Conservation (phyloP, 1,140 invertebrate genomes). For the Dendrolimus kikuchii region DNA sequence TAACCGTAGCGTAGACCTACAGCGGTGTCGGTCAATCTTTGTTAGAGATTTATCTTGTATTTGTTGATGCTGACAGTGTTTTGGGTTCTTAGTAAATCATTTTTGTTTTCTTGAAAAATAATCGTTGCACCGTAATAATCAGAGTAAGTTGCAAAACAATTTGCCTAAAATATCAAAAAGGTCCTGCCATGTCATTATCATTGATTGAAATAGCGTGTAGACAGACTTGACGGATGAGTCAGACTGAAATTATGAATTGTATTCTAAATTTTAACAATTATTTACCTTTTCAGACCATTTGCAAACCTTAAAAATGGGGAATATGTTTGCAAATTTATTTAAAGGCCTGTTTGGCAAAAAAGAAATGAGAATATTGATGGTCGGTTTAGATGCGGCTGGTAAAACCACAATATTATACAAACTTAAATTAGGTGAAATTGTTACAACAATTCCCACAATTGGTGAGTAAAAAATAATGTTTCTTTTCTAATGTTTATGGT, state of each 20-base stretch:
- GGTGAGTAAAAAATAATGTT: constrained; percentile 77
- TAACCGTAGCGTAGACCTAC: constrained; percentile 47
- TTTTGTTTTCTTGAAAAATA: neutral
- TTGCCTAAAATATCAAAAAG: constrained; percentile 28
- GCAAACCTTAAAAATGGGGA: constrained; percentile 81
- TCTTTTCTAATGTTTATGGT: too few relatives aligned
- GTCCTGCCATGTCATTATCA: constrained; percentile 70
- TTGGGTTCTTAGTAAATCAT: constrained; percentile 1
- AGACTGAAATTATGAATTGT: constrained; percentile 31
- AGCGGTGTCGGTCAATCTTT: constrained; percentile 53
- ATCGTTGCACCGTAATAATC: neutral
- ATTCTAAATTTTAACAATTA: constrained; percentile 34
- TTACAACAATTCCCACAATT: constrained; percentile 99
- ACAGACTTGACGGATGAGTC: constrained; percentile 51
- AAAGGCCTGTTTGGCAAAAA: constrained; percentile 99
- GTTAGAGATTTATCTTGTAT: constrained; percentile 13
- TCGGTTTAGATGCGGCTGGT: constrained; percentile 97
- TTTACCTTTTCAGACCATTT: constrained; percentile 67
- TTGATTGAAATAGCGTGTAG: constrained; percentile 65
- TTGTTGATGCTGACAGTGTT: constrained; percentile 3
- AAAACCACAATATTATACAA: constrained; percentile 99
- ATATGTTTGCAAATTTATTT: constrained; percentile 89
- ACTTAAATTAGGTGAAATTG: constrained; percentile 99
- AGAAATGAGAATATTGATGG: constrained; percentile 99
- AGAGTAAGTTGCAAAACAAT: constrained; percentile 10